A percentile compares a stretch with the other conserved stretches of the same genome.
phyloP scores from a whole-genome alignment of 2,888 invertebrate species.

The Trichogramma dendrolimi region DNA sequence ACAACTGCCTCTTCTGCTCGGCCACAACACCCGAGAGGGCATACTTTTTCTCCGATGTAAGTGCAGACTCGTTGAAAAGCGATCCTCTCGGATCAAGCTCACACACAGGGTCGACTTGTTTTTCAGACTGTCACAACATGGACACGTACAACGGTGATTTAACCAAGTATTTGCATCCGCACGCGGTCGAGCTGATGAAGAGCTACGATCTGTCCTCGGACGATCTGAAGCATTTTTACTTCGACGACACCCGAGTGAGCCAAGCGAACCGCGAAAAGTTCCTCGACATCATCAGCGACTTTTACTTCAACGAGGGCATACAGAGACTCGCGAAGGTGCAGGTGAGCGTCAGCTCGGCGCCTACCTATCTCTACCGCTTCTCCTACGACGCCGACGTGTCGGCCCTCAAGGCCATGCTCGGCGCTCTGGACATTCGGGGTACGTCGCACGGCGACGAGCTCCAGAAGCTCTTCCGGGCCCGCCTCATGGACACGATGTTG shows the following conservation, averaged over 20 bases:
- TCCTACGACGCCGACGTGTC: slow-evolving; percentile 33
- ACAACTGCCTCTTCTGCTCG: slow-evolving; percentile 32
- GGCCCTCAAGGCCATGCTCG: slow-evolving; percentile 19
- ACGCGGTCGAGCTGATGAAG: slow-evolving; percentile 17
- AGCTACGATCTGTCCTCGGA: slow-evolving; percentile 25
- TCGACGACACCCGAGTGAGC: slow-evolving; percentile 25
- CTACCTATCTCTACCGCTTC: slow-evolving; percentile 41
- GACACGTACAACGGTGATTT: not conserved
- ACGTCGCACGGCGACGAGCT: slow-evolving; percentile 39
- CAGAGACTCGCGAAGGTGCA: slow-evolving; percentile 35
- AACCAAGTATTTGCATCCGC: slow-evolving; percentile 25
- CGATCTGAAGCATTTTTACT: slow-evolving; percentile 36
- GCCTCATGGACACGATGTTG: too few relatives aligned
- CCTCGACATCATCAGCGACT: slow-evolving; percentile 31
- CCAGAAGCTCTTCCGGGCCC: slow-evolving; percentile 33
- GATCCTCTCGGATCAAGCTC: not conserved
- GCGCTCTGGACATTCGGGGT: slow-evolving; percentile 13
- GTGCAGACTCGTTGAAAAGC: not conserved
- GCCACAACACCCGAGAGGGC: slow-evolving; percentile 32
- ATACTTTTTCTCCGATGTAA: slow-evolving; percentile 38
- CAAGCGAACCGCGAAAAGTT: slow-evolving; percentile 24
- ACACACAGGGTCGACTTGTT: not conserved
- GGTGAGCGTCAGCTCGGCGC: slow-evolving; percentile 13
- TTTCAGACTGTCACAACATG: not conserved
- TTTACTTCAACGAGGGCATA: slow-evolving; percentile 33